These are phyloP conservation scores for Odontothrips loti DNA, from an alignment of 2,888 invertebrate genomes.

Conservation along the genomic window DNA sequence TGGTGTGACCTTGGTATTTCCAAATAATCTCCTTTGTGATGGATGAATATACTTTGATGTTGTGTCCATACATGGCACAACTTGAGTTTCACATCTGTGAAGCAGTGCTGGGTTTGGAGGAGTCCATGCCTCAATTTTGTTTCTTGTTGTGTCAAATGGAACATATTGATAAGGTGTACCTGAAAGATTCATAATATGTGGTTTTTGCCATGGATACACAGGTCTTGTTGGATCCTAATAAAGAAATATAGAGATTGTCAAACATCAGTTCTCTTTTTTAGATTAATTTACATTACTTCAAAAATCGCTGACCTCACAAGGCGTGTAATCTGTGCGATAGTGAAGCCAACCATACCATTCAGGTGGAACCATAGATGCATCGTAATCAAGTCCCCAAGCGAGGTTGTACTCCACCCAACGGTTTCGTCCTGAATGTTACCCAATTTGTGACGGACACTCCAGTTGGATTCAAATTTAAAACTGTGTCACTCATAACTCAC, in stretches of 20 bases:
- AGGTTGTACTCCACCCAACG: slow-evolving; percentile 91
- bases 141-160: slow-evolving; percentile 82
- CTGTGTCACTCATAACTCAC: slow-evolving; percentile 44
- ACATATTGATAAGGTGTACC: slow-evolving; percentile 75
- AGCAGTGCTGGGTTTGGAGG: slow-evolving; percentile 44
- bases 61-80: not conserved
- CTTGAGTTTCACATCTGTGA: not conserved
- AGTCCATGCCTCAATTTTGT: slow-evolving; percentile 83
- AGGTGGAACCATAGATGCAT: slow-evolving; percentile 80
- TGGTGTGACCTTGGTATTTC: too few species aligned
- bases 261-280: not conserved
- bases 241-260: not conserved
- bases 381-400: slow-evolving; percentile 68
- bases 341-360: slow-evolving; percentile 98
- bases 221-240: slow-evolving; percentile 63
- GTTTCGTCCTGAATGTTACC: slow-evolving; percentile 60
- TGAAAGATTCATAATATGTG: slow-evolving; percentile 76
- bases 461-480: too few species aligned
- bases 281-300: not conserved
- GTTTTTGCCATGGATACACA: slow-evolving; percentile 77
- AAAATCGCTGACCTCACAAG: slow-evolving; percentile 46
- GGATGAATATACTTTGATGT: not conserved
- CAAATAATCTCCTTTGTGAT: not conserved
- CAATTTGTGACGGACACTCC: too few species aligned
- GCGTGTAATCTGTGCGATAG: slow-evolving; percentile 75